Conservation (phyloP, 2,888 invertebrate species). For the Isoperla grammatica region DNA sequence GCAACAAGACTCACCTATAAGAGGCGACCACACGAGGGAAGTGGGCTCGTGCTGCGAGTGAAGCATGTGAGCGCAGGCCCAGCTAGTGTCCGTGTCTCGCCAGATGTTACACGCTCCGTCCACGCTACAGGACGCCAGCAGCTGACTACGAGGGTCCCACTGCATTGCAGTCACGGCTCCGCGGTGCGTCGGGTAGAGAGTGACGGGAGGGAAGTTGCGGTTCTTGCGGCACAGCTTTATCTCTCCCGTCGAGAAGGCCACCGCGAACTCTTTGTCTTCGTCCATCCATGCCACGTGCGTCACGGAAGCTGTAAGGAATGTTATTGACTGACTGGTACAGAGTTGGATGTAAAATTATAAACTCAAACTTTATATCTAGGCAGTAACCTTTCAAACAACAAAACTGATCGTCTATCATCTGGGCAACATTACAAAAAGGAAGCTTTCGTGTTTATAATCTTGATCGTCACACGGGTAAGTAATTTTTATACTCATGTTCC, state of each 20-base stretch:
- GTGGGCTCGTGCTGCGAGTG: constrained; percentile 47
- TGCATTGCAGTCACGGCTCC: constrained; percentile 43
- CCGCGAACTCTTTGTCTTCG: constrained; percentile 50
- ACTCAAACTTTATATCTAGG: too few relatives aligned
- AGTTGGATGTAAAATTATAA: too few relatives aligned
- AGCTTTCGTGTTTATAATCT: too few relatives aligned
- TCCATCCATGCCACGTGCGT: constrained; percentile 52
- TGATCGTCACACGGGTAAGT: too few relatives aligned
- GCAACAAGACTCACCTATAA: constrained; percentile 44
- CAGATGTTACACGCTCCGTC: constrained; percentile 40
- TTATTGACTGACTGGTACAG: too few relatives aligned
- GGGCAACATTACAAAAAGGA: too few relatives aligned
- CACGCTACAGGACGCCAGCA: constrained; percentile 49
- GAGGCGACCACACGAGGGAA: constrained; percentile 50
- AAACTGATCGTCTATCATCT: too few relatives aligned
- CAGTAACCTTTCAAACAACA: too few relatives aligned
- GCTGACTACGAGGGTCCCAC: constrained; percentile 49
- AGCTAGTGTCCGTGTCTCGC: constrained; percentile 41
- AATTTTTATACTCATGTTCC: too few relatives aligned
- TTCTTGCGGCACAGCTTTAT: constrained; percentile 44
- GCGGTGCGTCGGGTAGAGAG: constrained; percentile 35
- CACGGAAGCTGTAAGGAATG: constrained; percentile 50
- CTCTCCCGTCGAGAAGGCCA: constrained; percentile 52
- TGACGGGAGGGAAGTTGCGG: constrained; percentile 38
- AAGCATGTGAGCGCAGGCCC: constrained; percentile 44